A percentile compares a stretch with the other conserved stretches of the same genome.
Conservation (phyloP, 92 coral and sea anemone genomes). For the Pocillopora meandrina region DNA sequence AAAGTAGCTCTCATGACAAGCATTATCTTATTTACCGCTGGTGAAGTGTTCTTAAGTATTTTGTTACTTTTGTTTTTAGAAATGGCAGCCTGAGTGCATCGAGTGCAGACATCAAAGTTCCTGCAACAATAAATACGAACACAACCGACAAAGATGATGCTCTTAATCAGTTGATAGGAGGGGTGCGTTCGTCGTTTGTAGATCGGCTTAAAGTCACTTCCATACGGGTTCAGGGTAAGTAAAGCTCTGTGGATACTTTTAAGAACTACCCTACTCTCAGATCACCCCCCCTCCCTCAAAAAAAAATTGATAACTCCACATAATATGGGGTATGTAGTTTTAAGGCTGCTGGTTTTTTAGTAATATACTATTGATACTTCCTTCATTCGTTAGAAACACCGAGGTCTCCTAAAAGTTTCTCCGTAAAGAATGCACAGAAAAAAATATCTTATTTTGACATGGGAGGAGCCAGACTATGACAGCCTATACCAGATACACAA, state of each 20-base stretch:
- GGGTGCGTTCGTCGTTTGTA: neutral
- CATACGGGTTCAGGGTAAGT: conserved; percentile 11
- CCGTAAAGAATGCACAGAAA: neutral
- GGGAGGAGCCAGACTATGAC: neutral
- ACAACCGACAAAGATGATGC: conserved; percentile 7
- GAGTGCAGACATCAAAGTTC: conserved; percentile 11
- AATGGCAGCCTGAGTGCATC: conserved; percentile 4
- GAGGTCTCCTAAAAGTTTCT: neutral
- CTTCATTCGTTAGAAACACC: neutral
- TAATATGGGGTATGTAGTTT: too few relatives aligned
- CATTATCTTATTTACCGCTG: neutral
- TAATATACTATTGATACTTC: neutral
- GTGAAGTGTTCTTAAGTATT: neutral
- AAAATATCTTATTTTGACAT: neutral
- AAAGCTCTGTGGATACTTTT: too few relatives aligned
- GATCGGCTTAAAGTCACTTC: neutral
- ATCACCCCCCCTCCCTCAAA: too few relatives aligned
- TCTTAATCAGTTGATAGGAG: conserved; percentile 11
- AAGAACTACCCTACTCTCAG: too few relatives aligned
- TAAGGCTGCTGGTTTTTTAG: neutral
- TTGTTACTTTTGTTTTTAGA: neutral
- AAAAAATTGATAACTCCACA: too few relatives aligned
- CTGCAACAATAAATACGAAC: neutral
- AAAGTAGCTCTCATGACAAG: neutral
- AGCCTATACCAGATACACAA: neutral